Evolutionary conservation across 2,797 vertebrate genomes (phyloP).

Genomic region (Anabacerthia variegaticeps): DNA sequence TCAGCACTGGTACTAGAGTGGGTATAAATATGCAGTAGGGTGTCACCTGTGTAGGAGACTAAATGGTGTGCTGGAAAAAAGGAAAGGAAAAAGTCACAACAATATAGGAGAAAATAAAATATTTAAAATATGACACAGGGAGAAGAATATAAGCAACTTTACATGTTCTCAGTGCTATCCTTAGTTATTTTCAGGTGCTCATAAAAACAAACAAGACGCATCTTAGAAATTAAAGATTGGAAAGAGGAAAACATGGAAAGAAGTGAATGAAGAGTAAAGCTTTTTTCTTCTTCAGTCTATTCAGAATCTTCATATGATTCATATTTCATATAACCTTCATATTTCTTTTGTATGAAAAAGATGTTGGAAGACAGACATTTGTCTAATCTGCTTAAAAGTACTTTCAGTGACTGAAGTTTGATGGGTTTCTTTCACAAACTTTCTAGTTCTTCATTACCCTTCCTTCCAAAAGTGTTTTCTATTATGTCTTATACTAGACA

Average conservation of each 20-base stretch:
- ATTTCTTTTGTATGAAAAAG: neutral
- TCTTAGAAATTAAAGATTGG: neutral
- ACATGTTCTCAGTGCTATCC: accelerated
- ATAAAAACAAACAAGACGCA: neutral
- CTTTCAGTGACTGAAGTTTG: neutral
- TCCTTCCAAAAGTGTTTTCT: neutral
- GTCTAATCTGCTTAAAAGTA: neutral
- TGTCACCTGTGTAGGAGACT: neutral
- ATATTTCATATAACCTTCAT: too few relatives aligned
- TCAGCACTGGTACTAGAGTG: neutral
- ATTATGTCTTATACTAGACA: neutral
- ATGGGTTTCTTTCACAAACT: neutral
- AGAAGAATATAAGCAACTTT: neutral
- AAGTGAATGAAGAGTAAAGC: neutral
- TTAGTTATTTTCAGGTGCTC: neutral
- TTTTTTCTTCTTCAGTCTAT: neutral
- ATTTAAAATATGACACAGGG: neutral
- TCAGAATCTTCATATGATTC: neutral
- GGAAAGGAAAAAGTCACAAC: accelerated
- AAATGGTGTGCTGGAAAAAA: neutral
- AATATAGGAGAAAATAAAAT: neutral
- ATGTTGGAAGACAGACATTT: neutral
- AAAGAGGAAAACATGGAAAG: neutral
- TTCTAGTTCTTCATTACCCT: neutral
- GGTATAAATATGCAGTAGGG: neutral